Conservation (phyloP, 2,113 vertebrate genomes). For the Elanoides forficatus region DNA sequence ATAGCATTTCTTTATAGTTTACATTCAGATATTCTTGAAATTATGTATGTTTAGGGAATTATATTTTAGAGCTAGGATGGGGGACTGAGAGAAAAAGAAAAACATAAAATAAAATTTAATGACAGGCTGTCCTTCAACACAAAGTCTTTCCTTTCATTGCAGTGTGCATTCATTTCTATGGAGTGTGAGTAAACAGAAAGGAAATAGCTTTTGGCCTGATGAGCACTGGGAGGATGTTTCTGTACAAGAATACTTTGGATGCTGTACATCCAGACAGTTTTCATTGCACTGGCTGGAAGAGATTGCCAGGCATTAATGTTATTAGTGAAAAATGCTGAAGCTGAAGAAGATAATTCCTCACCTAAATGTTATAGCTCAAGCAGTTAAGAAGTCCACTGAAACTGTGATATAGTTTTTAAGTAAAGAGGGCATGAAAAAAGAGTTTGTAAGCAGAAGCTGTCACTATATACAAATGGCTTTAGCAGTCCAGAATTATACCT, state of each 20-base stretch:
- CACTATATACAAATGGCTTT: background rate
- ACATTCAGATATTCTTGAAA: background rate
- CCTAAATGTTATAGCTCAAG: background rate
- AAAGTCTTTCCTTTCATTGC: conserved; percentile 10
- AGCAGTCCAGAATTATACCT: background rate
- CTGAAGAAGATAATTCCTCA: conserved; percentile 10
- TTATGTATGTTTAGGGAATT: background rate
- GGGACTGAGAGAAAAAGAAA: background rate
- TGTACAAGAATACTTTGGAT: conserved; percentile 38
- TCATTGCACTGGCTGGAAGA: conserved; percentile 1
- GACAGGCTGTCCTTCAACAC: background rate
- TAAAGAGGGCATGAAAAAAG: background rate
- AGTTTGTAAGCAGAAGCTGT: background rate
- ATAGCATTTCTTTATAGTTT: background rate
- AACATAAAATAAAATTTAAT: background rate
- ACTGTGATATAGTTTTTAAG: background rate
- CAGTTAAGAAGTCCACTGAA: background rate
- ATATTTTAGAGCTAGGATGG: background rate
- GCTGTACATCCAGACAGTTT: conserved; percentile 40
- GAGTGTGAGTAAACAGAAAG: conserved; percentile 43
- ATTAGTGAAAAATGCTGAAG: conserved; percentile 29
- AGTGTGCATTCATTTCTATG: conserved; percentile 21
- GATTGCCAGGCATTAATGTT: background rate
- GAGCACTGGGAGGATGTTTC: conserved; percentile 27
- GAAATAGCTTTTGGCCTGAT: conserved; percentile 47